Base-by-base conservation (phyloP, 2,888 invertebrate species). In the Machimus rusticus region DNA sequence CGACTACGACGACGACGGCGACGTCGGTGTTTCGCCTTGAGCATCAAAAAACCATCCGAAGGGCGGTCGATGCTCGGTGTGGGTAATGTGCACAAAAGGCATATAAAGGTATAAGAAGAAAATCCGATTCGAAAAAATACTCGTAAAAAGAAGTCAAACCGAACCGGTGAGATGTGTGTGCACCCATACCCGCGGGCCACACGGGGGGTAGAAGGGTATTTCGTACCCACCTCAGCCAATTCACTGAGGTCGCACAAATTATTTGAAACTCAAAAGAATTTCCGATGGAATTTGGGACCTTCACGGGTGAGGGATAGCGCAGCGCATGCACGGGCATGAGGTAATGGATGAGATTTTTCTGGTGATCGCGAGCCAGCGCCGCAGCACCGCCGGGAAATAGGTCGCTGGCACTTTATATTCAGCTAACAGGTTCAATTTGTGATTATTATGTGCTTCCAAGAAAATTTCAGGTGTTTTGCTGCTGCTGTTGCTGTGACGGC, bases 221-320 rank as follows among this genome's bases (percentile, higher is more conserved):
- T 37, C 5, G 31, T 16, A 76, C 28, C 76, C 76, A 74, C 28
- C 76, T 76, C 76, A 34, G 76, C 34, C 43, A 28, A 85, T 74
- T 66, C 66, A 84, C 74, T 37, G 85, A 85, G 85, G 74, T 85
- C 85, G 85, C 46, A 74, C 43, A 74, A 85, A 84, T 85, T 37
- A 85, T 74, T 85, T 85, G 85, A 85, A 85, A 85, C 46, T 74
- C 74, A 74, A 85, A 86, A 86, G 86, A 86, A 86, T 86, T 77
- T 86, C 57, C 78, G 23, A 78, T 86, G 86, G 86, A 86, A 86
- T 86, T 86, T 86, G 86, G 86, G 86, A 86, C 86, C 86, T 86
- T 86, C 86, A 86, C 57, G 86, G 86, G 77, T 86, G 86, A 86
- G 86, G 78, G 86, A 78, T 57, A 78, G 86, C 55, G 86, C 86